Evolutionary conservation across 2,888 invertebrate species (phyloP).

Genomic region (Glyphotaelius pellucidus): DNA sequence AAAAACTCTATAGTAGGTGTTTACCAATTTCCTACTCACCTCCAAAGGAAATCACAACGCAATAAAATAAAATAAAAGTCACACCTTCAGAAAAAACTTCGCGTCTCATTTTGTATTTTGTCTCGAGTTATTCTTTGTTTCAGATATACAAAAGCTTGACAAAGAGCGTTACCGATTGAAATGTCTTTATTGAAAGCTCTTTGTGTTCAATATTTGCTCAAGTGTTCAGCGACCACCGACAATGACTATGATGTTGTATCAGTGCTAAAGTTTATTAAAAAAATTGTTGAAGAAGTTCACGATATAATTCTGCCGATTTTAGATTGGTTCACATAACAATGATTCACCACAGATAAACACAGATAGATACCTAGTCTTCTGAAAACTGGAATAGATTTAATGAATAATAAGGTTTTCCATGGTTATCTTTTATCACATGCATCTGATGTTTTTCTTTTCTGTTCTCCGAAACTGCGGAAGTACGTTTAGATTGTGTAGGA

Average conservation of each 20-base stretch:
- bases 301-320: neutral
- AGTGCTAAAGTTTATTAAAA: neutral
- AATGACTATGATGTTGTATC: neutral
- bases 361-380: neutral
- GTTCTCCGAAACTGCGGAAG: neutral
- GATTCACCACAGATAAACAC: neutral
- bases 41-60: neutral
- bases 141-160: neutral
- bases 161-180: constrained; percentile 8
- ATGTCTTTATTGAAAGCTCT: constrained; percentile 10
- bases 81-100: neutral
- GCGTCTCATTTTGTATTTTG: neutral
- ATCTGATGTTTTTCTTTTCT: neutral
- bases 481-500: neutral
- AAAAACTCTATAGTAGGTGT: neutral
- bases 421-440: neutral
- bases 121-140: neutral
- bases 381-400: neutral
- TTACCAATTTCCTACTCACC: neutral
- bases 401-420: neutral
- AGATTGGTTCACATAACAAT: neutral
- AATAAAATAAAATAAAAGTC: neutral
- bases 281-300: neutral
- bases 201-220: neutral
- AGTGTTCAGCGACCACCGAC: neutral